Conservation (phyloP, 2,888 invertebrate species). For the Nebria salina region DNA sequence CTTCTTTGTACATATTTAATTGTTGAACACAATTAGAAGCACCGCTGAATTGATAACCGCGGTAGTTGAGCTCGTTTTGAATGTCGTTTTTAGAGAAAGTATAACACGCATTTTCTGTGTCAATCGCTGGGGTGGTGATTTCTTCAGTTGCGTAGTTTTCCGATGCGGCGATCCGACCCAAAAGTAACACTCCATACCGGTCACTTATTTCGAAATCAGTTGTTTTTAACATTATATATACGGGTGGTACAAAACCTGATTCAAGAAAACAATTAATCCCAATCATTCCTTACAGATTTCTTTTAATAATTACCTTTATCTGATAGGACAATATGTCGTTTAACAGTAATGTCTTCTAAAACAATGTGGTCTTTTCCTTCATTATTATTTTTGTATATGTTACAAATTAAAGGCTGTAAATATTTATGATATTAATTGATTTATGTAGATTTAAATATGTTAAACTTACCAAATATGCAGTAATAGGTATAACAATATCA, state of each 20-base stretch:
- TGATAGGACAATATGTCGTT: constrained; percentile 2
- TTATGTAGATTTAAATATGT: background rate
- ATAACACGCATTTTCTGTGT: constrained; percentile 62
- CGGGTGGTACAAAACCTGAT: constrained; percentile 49
- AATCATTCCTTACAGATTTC: too few species aligned
- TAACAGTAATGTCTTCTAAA: constrained; percentile 26
- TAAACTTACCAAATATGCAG: constrained; percentile 56
- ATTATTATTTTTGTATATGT: background rate
- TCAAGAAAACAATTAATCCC: background rate
- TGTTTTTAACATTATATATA: constrained; percentile 60
- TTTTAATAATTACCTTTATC: constrained; percentile 12
- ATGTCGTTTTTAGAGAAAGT: constrained; percentile 71
- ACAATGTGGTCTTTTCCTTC: constrained; percentile 8
- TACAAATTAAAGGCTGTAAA: background rate
- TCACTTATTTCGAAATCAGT: constrained; percentile 60
- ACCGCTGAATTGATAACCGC: constrained; percentile 70
- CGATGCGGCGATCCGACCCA: constrained; percentile 72
- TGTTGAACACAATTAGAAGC: constrained; percentile 56
- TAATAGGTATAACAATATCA: constrained; percentile 56
- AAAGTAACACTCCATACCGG: constrained; percentile 74
- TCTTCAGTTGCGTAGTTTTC: constrained; percentile 68
- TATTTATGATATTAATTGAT: background rate
- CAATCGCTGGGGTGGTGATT: constrained; percentile 62
- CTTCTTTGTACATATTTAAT: constrained; percentile 58
- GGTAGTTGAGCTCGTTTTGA: constrained; percentile 75